Percentiles rank a stretch among this genome's conserved stretches.
Evolutionary conservation across 2,888 invertebrate genomes (phyloP).

Genomic region (Lycia hirtaria): DNA sequence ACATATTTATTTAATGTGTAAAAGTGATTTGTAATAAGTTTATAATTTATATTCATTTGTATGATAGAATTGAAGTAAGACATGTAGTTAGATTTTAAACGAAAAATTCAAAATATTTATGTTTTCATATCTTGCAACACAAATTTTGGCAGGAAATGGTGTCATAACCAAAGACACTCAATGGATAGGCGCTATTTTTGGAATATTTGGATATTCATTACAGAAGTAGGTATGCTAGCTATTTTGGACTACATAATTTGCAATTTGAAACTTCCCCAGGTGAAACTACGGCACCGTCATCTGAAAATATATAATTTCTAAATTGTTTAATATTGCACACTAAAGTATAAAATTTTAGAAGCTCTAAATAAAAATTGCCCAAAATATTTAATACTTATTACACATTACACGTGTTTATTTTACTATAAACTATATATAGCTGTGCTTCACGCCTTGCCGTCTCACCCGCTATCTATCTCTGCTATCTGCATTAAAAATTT

Average conservation of each 20-base stretch:
- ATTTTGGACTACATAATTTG: conserved; percentile 81
- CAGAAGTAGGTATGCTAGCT: conserved; percentile 63
- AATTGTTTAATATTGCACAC: no score
- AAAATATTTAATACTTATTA: no score
- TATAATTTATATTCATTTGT: no score
- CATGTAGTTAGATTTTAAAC: conserved; percentile 5
- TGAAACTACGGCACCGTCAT: conserved; percentile 36
- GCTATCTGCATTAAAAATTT: no score
- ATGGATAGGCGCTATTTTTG: conserved; percentile 80
- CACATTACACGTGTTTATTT: no score
- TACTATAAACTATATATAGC: no score
- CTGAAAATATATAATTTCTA: neutral
- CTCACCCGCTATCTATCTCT: no score
- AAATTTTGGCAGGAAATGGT: conserved; percentile 64
- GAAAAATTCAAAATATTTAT: neutral
- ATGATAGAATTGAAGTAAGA: no score
- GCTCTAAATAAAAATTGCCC: no score
- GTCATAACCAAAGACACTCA: conserved; percentile 49
- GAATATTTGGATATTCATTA: conserved; percentile 70
- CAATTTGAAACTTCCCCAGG: conserved; percentile 79
- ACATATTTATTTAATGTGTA: no score
- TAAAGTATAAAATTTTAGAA: no score
- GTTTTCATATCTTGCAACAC: conserved; percentile 55
- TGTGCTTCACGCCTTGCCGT: no score
- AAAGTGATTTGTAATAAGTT: neutral